These are phyloP conservation scores for Tridacna gigas DNA, from an alignment of 2,888 invertebrate species.

Conservation along the genomic window DNA sequence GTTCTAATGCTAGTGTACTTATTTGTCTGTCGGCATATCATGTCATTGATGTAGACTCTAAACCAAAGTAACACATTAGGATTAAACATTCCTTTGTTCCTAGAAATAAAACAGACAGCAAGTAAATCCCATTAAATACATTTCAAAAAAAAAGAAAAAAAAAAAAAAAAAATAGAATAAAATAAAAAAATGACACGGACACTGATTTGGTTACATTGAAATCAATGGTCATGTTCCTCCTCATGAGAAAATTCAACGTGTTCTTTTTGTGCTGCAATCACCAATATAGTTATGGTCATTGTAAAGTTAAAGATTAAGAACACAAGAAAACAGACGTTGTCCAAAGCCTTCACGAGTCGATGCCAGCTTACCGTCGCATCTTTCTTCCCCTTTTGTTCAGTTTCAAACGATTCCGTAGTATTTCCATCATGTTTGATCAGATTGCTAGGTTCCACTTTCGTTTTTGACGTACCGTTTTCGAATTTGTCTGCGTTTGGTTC, in stretches of 20 bases:
- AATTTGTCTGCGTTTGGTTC: too few species aligned
- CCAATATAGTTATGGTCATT: constrained; percentile 10
- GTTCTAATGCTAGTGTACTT: too few species aligned
- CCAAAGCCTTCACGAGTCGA: constrained; percentile 43
- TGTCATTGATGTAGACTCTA: too few species aligned
- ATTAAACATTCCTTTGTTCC: too few species aligned
- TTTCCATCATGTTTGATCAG: neutral
- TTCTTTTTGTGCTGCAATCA: neutral
- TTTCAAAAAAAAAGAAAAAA: too few species aligned
- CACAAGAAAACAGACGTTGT: constrained; percentile 41
- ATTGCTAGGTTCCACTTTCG: constrained; percentile 6
- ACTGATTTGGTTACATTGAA: too few species aligned
- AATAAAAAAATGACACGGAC: too few species aligned
- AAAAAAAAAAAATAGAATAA: too few species aligned
- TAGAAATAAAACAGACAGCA: too few species aligned
- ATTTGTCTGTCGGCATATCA: too few species aligned
- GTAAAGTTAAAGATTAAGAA: constrained; percentile 37
- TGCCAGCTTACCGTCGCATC: constrained; percentile 40
- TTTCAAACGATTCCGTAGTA: neutral
- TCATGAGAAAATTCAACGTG: neutral
- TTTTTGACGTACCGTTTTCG: neutral
- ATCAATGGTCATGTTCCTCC: neutral
- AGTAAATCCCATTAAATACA: too few species aligned
- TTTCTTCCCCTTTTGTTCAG: neutral
- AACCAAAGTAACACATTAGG: too few species aligned